phyloP scores from a whole-genome alignment of 1,140 invertebrate genomes.

The Bradysia coprophila region DNA sequence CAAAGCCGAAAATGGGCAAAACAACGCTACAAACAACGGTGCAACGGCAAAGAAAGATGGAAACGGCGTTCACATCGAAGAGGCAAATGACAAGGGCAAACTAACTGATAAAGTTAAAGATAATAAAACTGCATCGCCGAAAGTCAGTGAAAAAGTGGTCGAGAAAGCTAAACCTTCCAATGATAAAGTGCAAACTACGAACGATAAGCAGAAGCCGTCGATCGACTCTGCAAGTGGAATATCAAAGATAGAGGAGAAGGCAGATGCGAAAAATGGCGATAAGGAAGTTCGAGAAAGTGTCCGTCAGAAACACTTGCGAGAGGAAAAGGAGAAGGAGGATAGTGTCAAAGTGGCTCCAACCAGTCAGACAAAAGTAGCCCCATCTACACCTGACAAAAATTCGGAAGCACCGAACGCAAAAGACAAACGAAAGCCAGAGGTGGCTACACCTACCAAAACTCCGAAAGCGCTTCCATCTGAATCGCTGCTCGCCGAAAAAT shows the following conservation, averaged over 20 bases:
- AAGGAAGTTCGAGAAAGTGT: not conserved
- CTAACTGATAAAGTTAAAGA: not conserved
- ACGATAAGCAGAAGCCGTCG: not conserved
- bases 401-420: not conserved
- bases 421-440: too few species aligned
- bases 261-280: not conserved
- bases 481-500: not conserved
- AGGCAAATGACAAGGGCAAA: not conserved
- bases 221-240: not conserved
- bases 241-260: not conserved
- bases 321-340: not conserved
- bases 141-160: not conserved
- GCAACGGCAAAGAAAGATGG: not conserved
- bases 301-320: not conserved
- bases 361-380: not conserved
- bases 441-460: too few species aligned
- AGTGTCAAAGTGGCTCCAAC: not conserved
- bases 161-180: not conserved
- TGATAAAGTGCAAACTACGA: not conserved
- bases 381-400: not conserved
- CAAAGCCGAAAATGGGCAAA: not conserved
- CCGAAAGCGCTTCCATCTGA: too few species aligned
- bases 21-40: not conserved
- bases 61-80: not conserved
- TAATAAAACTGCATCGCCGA: not conserved